Percentiles rank a stretch among this genome's conserved stretches.
These are phyloP conservation scores for Trematomus loennbergii DNA, from an alignment of 2,113 vertebrate genomes.

Conservation along the genomic window DNA sequence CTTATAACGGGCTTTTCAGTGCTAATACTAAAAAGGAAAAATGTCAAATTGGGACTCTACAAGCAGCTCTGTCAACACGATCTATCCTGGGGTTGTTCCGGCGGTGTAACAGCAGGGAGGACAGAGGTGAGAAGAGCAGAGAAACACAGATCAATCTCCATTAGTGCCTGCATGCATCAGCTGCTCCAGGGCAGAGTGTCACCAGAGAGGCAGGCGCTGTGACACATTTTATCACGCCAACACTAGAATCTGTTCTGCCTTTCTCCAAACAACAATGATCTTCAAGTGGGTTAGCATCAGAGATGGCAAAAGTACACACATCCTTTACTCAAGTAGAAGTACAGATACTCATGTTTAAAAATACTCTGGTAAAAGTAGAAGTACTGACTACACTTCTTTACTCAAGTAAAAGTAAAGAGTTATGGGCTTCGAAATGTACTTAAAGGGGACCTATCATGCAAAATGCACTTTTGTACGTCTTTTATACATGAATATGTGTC, in stretches of 20 bases:
- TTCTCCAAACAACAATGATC: slow-evolving; percentile 3
- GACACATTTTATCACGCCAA: slow-evolving; percentile 38
- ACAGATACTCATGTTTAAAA: no score
- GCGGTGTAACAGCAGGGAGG: slow-evolving; percentile 17
- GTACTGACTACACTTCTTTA: no score
- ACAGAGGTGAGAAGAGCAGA: slow-evolving; percentile 46
- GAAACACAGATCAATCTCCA: slow-evolving; percentile 50
- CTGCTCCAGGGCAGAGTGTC: slow-evolving; percentile 38
- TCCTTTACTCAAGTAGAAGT: no score
- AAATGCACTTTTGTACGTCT: no score
- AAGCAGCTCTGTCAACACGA: not conserved
- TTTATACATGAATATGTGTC: no score
- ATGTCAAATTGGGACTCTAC: not conserved
- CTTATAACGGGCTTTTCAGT: not conserved
- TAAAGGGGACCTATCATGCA: no score
- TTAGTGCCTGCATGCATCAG: slow-evolving; percentile 36
- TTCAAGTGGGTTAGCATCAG: not conserved
- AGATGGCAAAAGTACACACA: no score
- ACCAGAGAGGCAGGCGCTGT: slow-evolving; percentile 18
- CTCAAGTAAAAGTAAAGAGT: no score
- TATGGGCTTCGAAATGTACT: no score
- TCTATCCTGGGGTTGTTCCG: not conserved
- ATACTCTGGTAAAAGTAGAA: no score
- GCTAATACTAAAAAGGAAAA: not conserved
- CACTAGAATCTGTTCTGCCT: not conserved